Evolutionary conservation across 2,888 invertebrate genomes (phyloP), one percentile per base, ranked within the genome.

Genomic region (Sarcophaga variegata): DNA sequence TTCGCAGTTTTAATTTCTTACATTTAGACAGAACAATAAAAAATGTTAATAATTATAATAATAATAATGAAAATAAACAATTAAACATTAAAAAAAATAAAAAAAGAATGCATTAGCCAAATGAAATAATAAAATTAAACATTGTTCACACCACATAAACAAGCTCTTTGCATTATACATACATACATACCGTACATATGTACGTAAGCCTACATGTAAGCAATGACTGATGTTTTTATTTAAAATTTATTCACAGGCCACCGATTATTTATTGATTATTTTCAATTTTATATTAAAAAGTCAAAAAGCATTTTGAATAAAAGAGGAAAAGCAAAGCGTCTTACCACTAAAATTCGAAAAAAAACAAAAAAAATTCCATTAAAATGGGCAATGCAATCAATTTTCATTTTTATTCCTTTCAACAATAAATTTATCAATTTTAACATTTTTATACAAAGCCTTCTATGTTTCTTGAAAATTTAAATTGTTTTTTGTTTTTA

Each of bases 381-480:
- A 90, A 91, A 91, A 91, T 91, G 91, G 90, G 88, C 89, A 89
- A 88, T 88, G 80, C 85, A 79, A 77, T 82, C 11, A 71, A 17
- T 66, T 54, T 76, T 22, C 11, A 71, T 17, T 66, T 54, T 76
- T 22, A 60, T 85, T 59, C 71, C 59, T 47, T 64, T 27, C 54
- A 54, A 17, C 54, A 54, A 54, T 54, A 27, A 72, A 78, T 71
- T 86, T 81, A 87, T 84, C 81, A 84, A 62, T 81, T 83, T 78
- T 69, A 69, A 86, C 77, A 81, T 47, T 78, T 86, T 71, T 81
- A 59, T 67, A 20, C 37, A 78, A 78, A 78, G 37, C 25, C 37
- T 59, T 49, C n/a, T 69, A 22, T 4, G 3, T 14, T 70, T 20
- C 49, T 49, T 47, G 14, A 25, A 49, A 76, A 76, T 8, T 10